Conservation (phyloP, 2,888 invertebrate species). For the Neoscelio sp. region DNA sequence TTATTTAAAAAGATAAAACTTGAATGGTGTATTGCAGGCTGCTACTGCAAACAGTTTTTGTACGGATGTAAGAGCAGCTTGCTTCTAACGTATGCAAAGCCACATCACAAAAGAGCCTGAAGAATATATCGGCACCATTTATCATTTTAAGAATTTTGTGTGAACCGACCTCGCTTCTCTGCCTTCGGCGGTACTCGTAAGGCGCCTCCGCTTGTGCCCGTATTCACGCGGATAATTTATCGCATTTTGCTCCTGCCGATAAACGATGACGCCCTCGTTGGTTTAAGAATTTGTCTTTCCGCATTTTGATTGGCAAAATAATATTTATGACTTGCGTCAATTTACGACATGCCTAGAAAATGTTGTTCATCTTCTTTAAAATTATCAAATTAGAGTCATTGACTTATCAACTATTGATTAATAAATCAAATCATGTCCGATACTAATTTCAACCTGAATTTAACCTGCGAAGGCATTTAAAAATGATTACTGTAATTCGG, state of each 20-base stretch:
- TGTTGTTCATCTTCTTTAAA: conserved; percentile 15
- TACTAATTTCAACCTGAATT: background rate
- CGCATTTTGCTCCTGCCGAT: conserved; percentile 44
- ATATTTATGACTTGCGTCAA: conserved; percentile 26
- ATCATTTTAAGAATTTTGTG: conserved; percentile 74
- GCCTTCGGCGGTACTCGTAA: conserved; percentile 43
- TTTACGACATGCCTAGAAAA: background rate
- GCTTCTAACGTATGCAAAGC: conserved; percentile 41
- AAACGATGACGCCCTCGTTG: conserved; percentile 47
- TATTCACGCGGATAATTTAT: conserved; percentile 47
- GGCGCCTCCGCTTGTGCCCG: conserved; percentile 13
- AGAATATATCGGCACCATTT: conserved; percentile 70
- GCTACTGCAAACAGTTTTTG: conserved; percentile 17
- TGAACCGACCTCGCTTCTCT: conserved; percentile 60
- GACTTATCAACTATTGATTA: conserved; percentile 1
- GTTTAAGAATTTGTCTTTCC: conserved; percentile 32
- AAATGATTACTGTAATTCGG: too few species aligned
- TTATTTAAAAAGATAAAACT: background rate
- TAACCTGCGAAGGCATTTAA: too few species aligned
- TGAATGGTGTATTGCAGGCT: too few species aligned
- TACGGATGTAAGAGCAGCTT: conserved; percentile 12
- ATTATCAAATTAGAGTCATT: background rate
- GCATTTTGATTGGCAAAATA: conserved; percentile 34
- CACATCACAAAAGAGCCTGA: conserved; percentile 38
- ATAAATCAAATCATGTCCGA: background rate